Conservation (phyloP, 30 jellyfish, hydroid and myxozoan genomes). For the Nemopilema nomurai region DNA sequence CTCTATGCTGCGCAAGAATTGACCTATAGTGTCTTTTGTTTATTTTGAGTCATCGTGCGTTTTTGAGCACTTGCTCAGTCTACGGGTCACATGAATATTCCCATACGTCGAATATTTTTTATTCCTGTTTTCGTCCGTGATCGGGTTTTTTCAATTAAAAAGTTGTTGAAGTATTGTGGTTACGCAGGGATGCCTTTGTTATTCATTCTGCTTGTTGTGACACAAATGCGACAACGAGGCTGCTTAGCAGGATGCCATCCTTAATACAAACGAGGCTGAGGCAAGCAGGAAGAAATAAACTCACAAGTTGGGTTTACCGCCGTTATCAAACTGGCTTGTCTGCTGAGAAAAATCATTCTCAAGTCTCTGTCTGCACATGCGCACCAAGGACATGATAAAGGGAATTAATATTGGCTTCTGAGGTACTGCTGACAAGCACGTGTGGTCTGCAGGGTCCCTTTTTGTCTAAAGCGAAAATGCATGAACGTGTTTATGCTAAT, state of each 20-base stretch:
- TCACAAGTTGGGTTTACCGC: too few relatives aligned
- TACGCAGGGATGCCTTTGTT: not conserved
- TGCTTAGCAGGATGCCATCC: not conserved
- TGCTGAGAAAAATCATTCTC: too few relatives aligned
- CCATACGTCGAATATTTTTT: slow-evolving; percentile 32
- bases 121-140: slow-evolving; percentile 20
- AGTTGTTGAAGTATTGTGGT: not conserved
- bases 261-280: not conserved
- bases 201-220: not conserved
- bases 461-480: too few relatives aligned
- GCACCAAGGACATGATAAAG: too few relatives aligned
- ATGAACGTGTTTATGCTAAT: too few relatives aligned
- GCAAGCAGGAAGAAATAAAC: not conserved
- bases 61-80: not conserved
- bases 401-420: too few relatives aligned
- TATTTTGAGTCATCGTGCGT: not conserved
- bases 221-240: not conserved
- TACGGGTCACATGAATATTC: slow-evolving; percentile 14
- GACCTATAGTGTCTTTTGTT: not conserved
- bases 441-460: too few relatives aligned
- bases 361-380: too few relatives aligned
- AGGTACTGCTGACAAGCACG: too few relatives aligned
- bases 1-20: slow-evolving; percentile 17
- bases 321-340: too few relatives aligned
- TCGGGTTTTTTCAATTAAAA: not conserved